Base-by-base conservation (phyloP, 2,113 vertebrate genomes). In the Paralichthys olivaceus region DNA sequence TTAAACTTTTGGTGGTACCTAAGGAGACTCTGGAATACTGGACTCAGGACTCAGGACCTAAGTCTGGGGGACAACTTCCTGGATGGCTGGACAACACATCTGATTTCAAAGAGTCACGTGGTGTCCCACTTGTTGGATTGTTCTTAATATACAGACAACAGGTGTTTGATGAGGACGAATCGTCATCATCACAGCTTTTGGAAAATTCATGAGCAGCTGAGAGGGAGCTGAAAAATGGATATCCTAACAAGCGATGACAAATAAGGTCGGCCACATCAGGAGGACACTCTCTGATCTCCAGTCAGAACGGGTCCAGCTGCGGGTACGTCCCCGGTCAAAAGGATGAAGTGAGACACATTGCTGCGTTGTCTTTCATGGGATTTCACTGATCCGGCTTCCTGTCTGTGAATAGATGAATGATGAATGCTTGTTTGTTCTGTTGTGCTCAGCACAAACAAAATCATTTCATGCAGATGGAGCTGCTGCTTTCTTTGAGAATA, bases 201-300 rank as follows among this genome's bases (percentile, higher is more conserved):
- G 17, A 69, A 72, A 74, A n/a, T 72, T 80, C 67, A 71, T 40
- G 55, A 82, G 68, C 75, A 91, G 53, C 69, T 84, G 67, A 80
- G 80, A 49, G 34, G 49, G 37, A 55, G 13, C 64, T 4, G 29
- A n/a, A 80, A 70, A 79, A 81, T 7, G 3, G 23, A 62, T 53
- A 72, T 69, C 53, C 63, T n/a, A 53, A 72, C 47, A 65, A 82
- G 67, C 2, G 19, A 70, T 26, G 29, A 69, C 49, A 74, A 68
- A 57, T 1, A 20, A 73, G 47, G 47, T 22, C 1, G 22, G 57
- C 34, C 63, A 68, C 71, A 77, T 71, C 69, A 81, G 60, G 62
- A 23, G 45, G 20, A 59, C 45, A 20, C 23, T 1, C 23, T 71
- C 51, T 78, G 72, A 69, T 83, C 54, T 70, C 29, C 49, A 8